A percentile compares a stretch with the other conserved stretches of the same genome.
Evolutionary conservation across 2,113 vertebrate species (phyloP).

Genomic region (Pseudorasbora parva): DNA sequence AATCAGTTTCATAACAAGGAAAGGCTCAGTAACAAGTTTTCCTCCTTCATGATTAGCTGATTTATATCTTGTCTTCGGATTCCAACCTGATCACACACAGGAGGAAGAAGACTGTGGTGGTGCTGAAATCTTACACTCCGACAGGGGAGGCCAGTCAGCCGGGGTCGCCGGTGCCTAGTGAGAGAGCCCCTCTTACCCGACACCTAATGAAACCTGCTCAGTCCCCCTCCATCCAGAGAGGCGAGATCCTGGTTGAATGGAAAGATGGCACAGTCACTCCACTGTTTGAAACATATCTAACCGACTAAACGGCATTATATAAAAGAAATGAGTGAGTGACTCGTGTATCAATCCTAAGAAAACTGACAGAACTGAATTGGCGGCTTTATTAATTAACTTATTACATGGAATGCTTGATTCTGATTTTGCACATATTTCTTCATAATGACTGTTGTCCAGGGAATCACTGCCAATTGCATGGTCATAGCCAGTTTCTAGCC

Average conservation of each 20-base stretch:
- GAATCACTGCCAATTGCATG: background rate
- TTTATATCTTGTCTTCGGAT: background rate
- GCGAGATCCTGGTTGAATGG: slow-evolving; percentile 86
- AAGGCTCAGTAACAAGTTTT: background rate
- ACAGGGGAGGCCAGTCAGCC: slow-evolving; percentile 64
- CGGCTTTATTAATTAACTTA: background rate
- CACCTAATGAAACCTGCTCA: slow-evolving; percentile 69
- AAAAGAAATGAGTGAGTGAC: background rate
- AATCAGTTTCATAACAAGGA: background rate
- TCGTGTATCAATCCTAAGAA: background rate
- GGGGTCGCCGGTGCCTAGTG: slow-evolving; percentile 69
- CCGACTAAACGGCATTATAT: slow-evolving; percentile 32
- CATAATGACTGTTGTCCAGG: background rate
- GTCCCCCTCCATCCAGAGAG: slow-evolving; percentile 75
- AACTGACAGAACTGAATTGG: background rate
- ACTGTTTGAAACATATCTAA: slow-evolving; percentile 77
- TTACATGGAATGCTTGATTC: background rate
- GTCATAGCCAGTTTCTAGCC: background rate
- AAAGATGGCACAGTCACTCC: slow-evolving; percentile 84
- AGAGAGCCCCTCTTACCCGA: slow-evolving; percentile 73
- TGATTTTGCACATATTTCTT: background rate
- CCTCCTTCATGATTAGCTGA: background rate
- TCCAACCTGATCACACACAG: slow-evolving; percentile 69
- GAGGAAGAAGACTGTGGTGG: slow-evolving; percentile 79
- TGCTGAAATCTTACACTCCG: slow-evolving; percentile 74